Percentiles rank a stretch among this genome's conserved stretches.
These are phyloP conservation scores for Pogona vitticeps DNA, from an alignment of 2,113 vertebrate genomes.

Conservation along the genomic window DNA sequence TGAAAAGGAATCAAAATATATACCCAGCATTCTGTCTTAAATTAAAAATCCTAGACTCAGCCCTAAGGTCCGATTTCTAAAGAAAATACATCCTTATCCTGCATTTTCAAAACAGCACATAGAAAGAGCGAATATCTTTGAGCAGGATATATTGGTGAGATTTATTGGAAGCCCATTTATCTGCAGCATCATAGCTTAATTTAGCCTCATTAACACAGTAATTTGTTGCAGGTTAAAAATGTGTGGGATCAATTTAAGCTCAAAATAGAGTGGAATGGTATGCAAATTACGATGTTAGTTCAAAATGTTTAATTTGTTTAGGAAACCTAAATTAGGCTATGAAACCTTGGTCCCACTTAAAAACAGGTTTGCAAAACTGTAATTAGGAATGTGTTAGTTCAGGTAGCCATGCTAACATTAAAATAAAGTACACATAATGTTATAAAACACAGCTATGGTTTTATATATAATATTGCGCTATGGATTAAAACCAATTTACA, in stretches of 20 bases:
- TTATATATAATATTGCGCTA: background rate
- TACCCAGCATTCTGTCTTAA: background rate
- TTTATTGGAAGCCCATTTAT: slow-evolving; percentile 61
- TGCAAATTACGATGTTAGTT: slow-evolving; percentile 60
- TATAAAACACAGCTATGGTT: slow-evolving; percentile 17
- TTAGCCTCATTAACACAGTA: slow-evolving; percentile 62
- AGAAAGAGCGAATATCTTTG: background rate
- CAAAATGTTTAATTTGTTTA: slow-evolving; percentile 58
- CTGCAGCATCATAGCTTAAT: slow-evolving; percentile 55
- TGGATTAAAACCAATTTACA: background rate
- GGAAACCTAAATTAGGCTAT: slow-evolving; percentile 41
- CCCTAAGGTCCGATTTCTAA: background rate
- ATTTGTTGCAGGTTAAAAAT: slow-evolving; percentile 64
- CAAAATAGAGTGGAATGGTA: slow-evolving; percentile 61
- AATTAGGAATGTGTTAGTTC: slow-evolving; percentile 20
- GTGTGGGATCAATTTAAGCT: slow-evolving; percentile 62
- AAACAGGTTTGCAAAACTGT: slow-evolving; percentile 32
- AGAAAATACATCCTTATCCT: background rate
- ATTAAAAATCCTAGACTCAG: background rate
- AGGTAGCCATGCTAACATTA: slow-evolving; percentile 27
- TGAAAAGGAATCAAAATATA: background rate
- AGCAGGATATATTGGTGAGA: background rate
- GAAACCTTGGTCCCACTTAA: slow-evolving; percentile 37
- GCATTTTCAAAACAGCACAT: background rate
- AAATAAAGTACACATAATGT: background rate